Evolutionary conservation across 2,113 vertebrate species (phyloP).

Genomic region (Garra rufa): DNA sequence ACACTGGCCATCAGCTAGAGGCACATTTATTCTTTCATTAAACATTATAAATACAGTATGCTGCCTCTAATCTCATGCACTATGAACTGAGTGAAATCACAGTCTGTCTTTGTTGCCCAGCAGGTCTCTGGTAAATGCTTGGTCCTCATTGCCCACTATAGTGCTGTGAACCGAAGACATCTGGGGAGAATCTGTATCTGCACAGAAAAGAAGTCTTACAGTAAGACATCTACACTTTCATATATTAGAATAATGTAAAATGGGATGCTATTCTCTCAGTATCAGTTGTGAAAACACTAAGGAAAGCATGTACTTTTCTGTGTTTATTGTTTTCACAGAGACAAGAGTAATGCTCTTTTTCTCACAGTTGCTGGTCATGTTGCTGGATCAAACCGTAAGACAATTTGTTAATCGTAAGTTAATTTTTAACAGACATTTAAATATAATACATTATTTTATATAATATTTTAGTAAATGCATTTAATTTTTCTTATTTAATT

Average conservation of each 20-base stretch:
- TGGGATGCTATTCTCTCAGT: background rate
- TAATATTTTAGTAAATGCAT: background rate
- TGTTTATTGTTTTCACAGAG: constrained; percentile 84
- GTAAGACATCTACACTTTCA: no score
- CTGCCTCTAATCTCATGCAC: background rate
- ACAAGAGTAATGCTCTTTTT: constrained; percentile 83
- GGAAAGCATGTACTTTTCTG: constrained; percentile 64
- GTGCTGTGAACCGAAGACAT: constrained; percentile 56
- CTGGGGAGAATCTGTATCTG: constrained; percentile 61
- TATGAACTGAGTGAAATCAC: background rate
- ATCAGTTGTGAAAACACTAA: background rate
- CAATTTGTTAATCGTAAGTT: background rate
- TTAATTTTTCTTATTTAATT: no score
- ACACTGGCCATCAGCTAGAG: background rate
- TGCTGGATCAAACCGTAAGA: constrained; percentile 64
- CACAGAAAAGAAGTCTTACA: background rate
- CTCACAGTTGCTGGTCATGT: constrained; percentile 69
- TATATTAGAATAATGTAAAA: background rate
- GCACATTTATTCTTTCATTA: background rate
- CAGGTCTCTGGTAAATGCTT: constrained; percentile 46
- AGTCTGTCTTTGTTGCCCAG: constrained; percentile 17
- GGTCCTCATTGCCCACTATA: constrained; percentile 53
- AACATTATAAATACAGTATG: constrained; percentile 20
- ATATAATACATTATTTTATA: background rate
- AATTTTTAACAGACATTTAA: background rate